phyloP scores from a whole-genome alignment of 2,888 invertebrate species.

The Drosophila gaucha region DNA sequence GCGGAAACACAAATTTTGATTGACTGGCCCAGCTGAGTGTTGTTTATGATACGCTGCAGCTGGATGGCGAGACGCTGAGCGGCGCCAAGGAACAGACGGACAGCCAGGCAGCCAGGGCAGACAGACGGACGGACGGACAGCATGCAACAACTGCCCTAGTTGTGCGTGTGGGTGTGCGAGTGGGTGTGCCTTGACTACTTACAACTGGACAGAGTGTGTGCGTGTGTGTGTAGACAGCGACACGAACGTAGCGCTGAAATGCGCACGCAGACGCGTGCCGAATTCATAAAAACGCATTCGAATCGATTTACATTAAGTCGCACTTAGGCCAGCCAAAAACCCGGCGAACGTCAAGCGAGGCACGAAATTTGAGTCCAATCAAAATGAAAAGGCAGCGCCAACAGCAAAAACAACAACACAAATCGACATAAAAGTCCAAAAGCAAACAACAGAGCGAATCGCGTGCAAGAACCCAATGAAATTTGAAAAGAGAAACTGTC shows the following conservation, averaged over 20 bases:
- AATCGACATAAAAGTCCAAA: conserved; percentile 26
- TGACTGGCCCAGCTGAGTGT: conserved; percentile 45
- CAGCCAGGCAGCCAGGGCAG: not conserved
- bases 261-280: conserved; percentile 83
- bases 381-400: conserved; percentile 51
- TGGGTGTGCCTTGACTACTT: conserved; percentile 14
- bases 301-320: conserved; percentile 74
- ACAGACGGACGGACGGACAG: not conserved
- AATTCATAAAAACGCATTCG: conserved; percentile 80
- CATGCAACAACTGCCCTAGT: conserved; percentile 16
- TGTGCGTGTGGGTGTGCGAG: conserved; percentile 26
- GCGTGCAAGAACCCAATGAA: conserved; percentile 40
- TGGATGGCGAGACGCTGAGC: not conserved
- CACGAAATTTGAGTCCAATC: conserved; percentile 70
- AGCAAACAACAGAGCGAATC: conserved; percentile 45
- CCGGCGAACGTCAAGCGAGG: conserved; percentile 37
- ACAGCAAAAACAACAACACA: conserved; percentile 8
- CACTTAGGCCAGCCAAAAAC: conserved; percentile 54
- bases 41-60: conserved; percentile 50
- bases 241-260: conserved; percentile 53
- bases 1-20: conserved; percentile 16
- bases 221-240: conserved; percentile 11
- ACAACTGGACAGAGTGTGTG: conserved; percentile 36
- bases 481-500: not conserved
- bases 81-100: not conserved